Conservation (phyloP, 1,140 invertebrate genomes). For the Atta texana region DNA sequence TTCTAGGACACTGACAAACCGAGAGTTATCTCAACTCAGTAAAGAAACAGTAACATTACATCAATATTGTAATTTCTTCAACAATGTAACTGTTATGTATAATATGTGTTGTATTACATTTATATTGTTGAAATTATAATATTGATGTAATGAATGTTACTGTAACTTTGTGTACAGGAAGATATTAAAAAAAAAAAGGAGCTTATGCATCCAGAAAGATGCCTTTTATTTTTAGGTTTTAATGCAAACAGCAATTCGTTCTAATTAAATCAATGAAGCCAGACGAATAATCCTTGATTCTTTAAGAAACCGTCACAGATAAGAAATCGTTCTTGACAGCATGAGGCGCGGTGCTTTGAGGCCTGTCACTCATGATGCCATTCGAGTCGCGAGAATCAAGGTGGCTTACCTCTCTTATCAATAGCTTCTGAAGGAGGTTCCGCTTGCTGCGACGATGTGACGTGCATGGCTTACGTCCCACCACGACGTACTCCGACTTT, state of each 20-base stretch:
- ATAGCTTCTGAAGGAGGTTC: constrained; percentile 83
- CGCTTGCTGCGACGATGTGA: constrained; percentile 76
- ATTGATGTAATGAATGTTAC: no score
- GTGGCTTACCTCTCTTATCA: constrained; percentile 82
- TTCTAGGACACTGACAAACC: neutral
- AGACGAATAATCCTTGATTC: neutral
- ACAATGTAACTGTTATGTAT: no score
- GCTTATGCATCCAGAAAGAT: neutral
- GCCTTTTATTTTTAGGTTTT: constrained; percentile 26
- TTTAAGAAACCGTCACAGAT: neutral
- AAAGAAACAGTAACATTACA: no score
- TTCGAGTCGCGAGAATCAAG: constrained; percentile 73
- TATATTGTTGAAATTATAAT: no score
- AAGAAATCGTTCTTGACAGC: constrained; percentile 56
- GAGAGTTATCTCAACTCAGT: neutral
- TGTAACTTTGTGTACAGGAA: no score
- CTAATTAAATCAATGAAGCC: neutral
- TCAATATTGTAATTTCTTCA: no score
- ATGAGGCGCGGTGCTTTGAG: constrained; percentile 1
- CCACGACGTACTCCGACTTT: constrained; percentile 81
- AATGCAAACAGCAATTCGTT: neutral
- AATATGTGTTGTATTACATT: no score
- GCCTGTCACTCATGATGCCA: constrained; percentile 67
- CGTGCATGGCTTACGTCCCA: constrained; percentile 80
- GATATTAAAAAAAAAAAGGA: neutral